Evolutionary conservation across 2,113 vertebrate species (phyloP).

Genomic region (Noturus placidus): DNA sequence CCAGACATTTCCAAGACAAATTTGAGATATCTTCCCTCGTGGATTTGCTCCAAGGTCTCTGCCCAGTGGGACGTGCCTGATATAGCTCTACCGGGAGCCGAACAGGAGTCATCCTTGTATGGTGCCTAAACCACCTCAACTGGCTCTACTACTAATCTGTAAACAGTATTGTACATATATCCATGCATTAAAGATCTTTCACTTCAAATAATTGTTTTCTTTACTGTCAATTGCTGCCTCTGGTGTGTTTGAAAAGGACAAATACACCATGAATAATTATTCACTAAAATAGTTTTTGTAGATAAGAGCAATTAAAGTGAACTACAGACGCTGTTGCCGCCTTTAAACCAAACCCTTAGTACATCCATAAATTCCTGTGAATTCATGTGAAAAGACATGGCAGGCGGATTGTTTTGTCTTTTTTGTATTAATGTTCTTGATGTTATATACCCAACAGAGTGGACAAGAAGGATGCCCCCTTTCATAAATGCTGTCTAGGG

Average conservation of each 20-base stretch:
- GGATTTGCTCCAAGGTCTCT: neutral
- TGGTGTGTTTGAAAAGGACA: conserved; percentile 30
- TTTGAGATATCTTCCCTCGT: neutral
- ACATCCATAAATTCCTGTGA: conserved; percentile 69
- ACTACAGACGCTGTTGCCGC: conserved; percentile 70
- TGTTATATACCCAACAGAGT: conserved; percentile 59
- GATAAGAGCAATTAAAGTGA: conserved; percentile 30
- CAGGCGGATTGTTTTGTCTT: conserved; percentile 64
- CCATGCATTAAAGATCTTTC: neutral
- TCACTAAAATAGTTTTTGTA: conserved; percentile 59
- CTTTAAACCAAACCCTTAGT: conserved; percentile 67
- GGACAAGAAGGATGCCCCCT: conserved; percentile 45
- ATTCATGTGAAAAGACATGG: conserved; percentile 64
- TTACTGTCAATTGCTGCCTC: conserved; percentile 43
- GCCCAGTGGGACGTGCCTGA: neutral
- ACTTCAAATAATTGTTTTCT: neutral
- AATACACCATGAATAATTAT: conserved; percentile 64
- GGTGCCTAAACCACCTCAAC: neutral
- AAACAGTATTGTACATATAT: neutral
- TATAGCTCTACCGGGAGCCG: neutral
- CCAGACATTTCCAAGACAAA: neutral
- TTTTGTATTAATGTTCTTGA: conserved; percentile 61
- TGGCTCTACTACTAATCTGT: neutral
- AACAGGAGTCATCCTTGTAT: neutral
- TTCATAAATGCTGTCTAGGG: conserved; percentile 18